Percentiles rank a stretch among this genome's conserved stretches.
Evolutionary conservation across 2,888 invertebrate genomes (phyloP).

Genomic region (Ophion obscuratus): DNA sequence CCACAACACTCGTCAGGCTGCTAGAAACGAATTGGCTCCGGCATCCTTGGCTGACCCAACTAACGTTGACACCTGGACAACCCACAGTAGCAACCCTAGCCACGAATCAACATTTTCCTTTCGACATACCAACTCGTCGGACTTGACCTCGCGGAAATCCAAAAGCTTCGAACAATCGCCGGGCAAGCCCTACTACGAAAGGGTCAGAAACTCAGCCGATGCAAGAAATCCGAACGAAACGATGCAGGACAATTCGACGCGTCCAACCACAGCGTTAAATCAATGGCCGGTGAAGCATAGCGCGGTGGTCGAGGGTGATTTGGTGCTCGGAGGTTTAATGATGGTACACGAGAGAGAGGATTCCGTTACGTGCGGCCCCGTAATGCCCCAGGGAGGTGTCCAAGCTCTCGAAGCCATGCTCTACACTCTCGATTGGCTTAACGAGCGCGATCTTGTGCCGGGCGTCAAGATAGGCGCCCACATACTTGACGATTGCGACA

Average conservation of each 20-base stretch:
- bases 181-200: background rate
- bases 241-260: conserved; percentile 74
- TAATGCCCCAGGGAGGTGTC: conserved; percentile 95
- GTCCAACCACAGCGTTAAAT: conserved; percentile 75
- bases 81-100: background rate
- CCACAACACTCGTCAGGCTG: background rate
- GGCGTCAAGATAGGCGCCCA: conserved; percentile 92
- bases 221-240: conserved; percentile 47
- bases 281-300: conserved; percentile 92
- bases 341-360: conserved; percentile 96
- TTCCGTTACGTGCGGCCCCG: conserved; percentile 91
- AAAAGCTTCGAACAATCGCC: conserved; percentile 14
- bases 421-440: conserved; percentile 92
- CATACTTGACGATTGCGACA: conserved; percentile 96
- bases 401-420: conserved; percentile 95
- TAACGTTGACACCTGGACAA: background rate
- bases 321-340: conserved; percentile 94
- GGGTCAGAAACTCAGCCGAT: conserved; percentile 5
- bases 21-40: background rate
- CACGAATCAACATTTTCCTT: background rate
- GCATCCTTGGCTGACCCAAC: background rate
- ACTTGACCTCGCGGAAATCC: background rate
- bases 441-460: conserved; percentile 86
- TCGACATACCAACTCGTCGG: conserved; percentile 18
- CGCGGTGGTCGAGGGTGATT: conserved; percentile 92